Conservation (phyloP, 2,797 vertebrate species). For the Kryptopterus vitreolus region DNA sequence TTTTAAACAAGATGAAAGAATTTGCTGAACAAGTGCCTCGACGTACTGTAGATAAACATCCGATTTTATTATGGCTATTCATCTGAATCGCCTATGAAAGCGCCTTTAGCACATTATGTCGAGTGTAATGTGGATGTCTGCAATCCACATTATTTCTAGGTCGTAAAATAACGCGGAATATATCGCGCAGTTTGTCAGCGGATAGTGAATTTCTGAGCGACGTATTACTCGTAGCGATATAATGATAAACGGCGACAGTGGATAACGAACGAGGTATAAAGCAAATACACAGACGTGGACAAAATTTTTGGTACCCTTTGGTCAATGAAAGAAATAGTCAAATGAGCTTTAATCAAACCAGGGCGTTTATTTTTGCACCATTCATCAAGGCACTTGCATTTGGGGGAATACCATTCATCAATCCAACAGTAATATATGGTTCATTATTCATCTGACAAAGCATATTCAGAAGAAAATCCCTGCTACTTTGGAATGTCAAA, state of each 20-base stretch:
- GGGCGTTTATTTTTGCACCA: conserved; percentile 14
- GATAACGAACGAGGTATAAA: conserved; percentile 23
- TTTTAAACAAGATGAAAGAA: background rate
- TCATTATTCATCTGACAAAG: conserved; percentile 27
- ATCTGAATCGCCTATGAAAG: background rate
- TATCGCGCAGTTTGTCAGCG: background rate
- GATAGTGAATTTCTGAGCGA: background rate
- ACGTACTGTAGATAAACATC: background rate
- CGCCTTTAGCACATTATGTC: background rate
- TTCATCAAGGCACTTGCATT: conserved; percentile 30
- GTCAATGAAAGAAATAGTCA: no score
- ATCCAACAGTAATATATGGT: background rate
- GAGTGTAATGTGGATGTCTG: background rate
- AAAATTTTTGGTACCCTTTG: no score
- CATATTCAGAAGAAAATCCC: no score
- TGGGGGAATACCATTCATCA: conserved; percentile 19
- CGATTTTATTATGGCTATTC: background rate
- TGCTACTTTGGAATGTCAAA: background rate
- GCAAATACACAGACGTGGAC: no score
- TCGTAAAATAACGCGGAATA: background rate
- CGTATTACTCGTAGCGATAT: background rate
- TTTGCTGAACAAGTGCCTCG: background rate
- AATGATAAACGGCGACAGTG: conserved; percentile 18
- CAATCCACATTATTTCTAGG: background rate
- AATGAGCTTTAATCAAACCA: conserved; percentile 42